Evolutionary conservation across 2,797 vertebrate genomes (phyloP), one percentile per base, ranked within the genome.

Genomic region (Nannoperca obscura): DNA sequence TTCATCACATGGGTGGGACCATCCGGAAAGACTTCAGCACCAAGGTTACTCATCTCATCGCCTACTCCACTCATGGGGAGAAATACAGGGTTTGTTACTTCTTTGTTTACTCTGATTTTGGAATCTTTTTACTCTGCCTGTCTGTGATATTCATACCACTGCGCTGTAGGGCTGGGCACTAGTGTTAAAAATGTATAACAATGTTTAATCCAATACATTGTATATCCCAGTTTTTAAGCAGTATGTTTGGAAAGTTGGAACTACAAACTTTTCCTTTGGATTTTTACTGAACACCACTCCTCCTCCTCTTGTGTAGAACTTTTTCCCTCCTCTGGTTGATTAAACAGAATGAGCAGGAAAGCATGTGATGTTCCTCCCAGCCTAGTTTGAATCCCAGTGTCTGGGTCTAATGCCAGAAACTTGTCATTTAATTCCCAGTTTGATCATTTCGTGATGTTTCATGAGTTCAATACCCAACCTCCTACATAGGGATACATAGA

Each of bases 1-100:
- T 97, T 76, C 98, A 99, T 95, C 97, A 99, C 83, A 99, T 99
- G 98, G 98, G 98, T 50, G 98, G 98, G 62, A 96, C 96, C 84
- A 99, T 97, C 89, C 95, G 97, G 55, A 98, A 95, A 89, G 97
- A 99, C 86, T 99, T 99, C 71, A 98, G 97, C 86, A 96, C 97
- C 53, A 99, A 99, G 94, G 97, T 99, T 76, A 98, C 97, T 22
- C 98, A 99, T 90, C 96, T 99, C 76, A 95, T 99, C 30, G 97
- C 98, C 27, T 95, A 96, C 91, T 98, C 96, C 54, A 99, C 97
- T 12, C 96, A 97, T 40, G 97, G 98, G 85, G 98, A 98, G 92
- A 99, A 99, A 91, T 99, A 97, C 92, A 97, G 97, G 96, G 98
- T 99, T 82, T 15, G 90, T 89, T 30, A 7, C 15, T 50, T 20